Evolutionary conservation across 2,797 vertebrate species (phyloP).

Genomic region (Pipistrellus kuhlii): DNA sequence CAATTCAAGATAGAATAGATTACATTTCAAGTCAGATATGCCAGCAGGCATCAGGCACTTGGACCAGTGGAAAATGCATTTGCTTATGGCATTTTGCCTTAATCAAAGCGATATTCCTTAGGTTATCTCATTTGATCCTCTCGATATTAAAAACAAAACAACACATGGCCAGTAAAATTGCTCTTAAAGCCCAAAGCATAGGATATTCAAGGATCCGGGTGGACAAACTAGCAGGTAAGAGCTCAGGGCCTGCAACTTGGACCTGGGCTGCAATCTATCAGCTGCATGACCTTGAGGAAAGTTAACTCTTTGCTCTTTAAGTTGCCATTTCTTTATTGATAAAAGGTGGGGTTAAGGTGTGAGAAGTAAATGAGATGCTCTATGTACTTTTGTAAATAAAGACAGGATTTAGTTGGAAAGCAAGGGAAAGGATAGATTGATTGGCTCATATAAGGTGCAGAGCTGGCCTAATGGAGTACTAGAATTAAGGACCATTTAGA

Average conservation of each 20-base stretch:
- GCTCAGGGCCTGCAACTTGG: background rate
- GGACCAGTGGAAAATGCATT: background rate
- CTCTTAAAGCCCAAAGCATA: background rate
- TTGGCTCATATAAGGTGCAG: background rate
- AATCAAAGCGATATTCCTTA: background rate
- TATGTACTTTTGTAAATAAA: background rate
- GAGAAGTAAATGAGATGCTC: background rate
- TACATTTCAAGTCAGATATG: background rate
- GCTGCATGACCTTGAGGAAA: background rate
- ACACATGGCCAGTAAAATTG: background rate
- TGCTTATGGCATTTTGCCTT: background rate
- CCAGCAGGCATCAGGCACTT: too few species aligned
- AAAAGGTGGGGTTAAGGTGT: background rate
- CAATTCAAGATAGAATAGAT: background rate
- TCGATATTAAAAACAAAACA: background rate
- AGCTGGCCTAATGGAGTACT: background rate
- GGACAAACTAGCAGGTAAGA: background rate
- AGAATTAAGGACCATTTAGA: background rate
- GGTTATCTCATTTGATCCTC: background rate
- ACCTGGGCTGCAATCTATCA: background rate
- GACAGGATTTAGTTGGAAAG: background rate
- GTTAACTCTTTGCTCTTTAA: background rate
- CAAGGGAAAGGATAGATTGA: background rate
- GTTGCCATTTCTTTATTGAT: background rate
- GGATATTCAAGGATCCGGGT: background rate